Evolutionary conservation across 2,797 vertebrate species (phyloP).

Genomic region (Melanotaenia trifasciata): DNA sequence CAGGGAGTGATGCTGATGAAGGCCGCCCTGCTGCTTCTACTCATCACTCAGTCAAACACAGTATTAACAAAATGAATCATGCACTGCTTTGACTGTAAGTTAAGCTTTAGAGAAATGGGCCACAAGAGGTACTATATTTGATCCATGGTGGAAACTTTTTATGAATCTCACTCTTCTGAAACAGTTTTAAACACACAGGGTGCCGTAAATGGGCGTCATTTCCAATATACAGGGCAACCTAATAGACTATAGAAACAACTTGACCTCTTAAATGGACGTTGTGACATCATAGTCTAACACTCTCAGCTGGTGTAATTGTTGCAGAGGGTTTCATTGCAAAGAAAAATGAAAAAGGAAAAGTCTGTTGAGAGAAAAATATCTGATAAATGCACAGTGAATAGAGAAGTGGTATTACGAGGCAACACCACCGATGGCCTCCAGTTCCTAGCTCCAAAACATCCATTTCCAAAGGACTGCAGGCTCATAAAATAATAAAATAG

Average conservation of each 20-base stretch:
- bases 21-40: conserved; percentile 52
- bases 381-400: no score
- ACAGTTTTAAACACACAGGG: neutral
- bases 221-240: neutral
- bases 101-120: neutral
- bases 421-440: no score
- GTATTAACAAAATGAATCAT: conserved; percentile 47
- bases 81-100: conserved; percentile 18
- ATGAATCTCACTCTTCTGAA: neutral
- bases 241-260: neutral
- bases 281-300: neutral
- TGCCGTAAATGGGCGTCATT: neutral
- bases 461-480: no score
- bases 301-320: no score
- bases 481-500: no score
- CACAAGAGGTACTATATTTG: neutral
- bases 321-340: no score
- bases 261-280: neutral
- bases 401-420: no score
- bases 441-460: no score
- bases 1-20: conserved; percentile 49
- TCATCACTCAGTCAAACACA: conserved; percentile 64
- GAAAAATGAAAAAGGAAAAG: no score
- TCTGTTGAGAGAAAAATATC: no score
- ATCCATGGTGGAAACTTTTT: neutral